Conservation (phyloP, 2,888 invertebrate genomes). For the Slavum lentiscoides region DNA sequence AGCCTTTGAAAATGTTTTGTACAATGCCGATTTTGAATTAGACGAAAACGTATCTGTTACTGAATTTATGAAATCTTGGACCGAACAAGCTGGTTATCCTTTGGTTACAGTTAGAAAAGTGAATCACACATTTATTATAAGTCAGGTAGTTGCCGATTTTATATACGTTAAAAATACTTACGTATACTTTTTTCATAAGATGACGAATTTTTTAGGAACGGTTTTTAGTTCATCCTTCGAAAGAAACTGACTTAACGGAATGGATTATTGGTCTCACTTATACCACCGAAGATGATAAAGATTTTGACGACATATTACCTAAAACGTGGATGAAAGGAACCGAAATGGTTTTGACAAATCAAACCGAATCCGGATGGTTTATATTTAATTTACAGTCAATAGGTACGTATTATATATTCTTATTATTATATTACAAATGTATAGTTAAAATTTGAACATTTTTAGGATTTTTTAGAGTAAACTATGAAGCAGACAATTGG, state of each 20-base stretch:
- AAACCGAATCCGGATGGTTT: constrained; percentile 62
- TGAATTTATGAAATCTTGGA: constrained; percentile 76
- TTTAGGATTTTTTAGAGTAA: constrained; percentile 69
- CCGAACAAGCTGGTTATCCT: constrained; percentile 72
- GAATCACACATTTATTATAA: constrained; percentile 61
- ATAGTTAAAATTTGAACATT: neutral
- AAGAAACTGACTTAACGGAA: neutral
- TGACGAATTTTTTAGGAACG: neutral
- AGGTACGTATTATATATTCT: constrained; percentile 60
- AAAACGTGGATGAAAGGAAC: constrained; percentile 48
- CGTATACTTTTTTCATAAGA: neutral
- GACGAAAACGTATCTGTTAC: constrained; percentile 58
- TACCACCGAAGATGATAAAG: constrained; percentile 58
- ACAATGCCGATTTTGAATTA: constrained; percentile 33
- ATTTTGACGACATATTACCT: constrained; percentile 50
- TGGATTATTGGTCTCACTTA: constrained; percentile 70
- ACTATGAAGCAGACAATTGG: constrained; percentile 75
- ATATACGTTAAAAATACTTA: neutral
- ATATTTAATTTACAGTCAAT: constrained; percentile 68
- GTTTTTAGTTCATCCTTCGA: neutral
- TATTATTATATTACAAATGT: too few species aligned
- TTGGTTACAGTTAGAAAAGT: constrained; percentile 65
- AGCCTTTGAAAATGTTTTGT: constrained; percentile 58
- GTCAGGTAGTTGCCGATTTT: constrained; percentile 61
- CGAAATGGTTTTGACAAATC: constrained; percentile 57